Conservation (phyloP, 2,888 invertebrate species). For the Brenthis daphne region DNA sequence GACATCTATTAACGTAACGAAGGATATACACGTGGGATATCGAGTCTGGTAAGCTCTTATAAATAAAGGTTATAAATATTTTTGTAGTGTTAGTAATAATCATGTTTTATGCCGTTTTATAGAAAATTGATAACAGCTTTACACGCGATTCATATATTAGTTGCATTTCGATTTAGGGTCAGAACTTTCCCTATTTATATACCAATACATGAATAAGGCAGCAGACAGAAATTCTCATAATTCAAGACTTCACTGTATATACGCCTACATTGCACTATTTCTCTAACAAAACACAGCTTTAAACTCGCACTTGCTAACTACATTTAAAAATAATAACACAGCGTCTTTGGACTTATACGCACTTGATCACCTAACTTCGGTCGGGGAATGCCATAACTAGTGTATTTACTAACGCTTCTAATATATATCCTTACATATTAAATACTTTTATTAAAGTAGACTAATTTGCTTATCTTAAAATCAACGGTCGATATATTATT, state of each 20-base stretch:
- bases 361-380: neutral
- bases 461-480: too few species aligned
- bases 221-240: conserved; percentile 38
- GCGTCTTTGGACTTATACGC: neutral
- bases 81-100: neutral
- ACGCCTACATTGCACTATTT: conserved; percentile 19
- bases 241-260: conserved; percentile 31
- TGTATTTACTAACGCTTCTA: too few species aligned
- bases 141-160: too few species aligned
- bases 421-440: too few species aligned
- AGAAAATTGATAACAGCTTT: too few species aligned
- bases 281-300: conserved; percentile 8
- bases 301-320: conserved; percentile 8
- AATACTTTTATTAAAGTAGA: too few species aligned
- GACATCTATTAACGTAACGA: too few species aligned
- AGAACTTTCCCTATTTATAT: neutral
- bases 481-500: too few species aligned
- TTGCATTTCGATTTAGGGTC: too few species aligned
- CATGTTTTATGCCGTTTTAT: neutral
- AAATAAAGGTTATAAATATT: neutral
- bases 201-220: conserved; percentile 9
- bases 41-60: neutral
- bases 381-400: neutral
- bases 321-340: neutral
- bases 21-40: neutral